A percentile compares a stretch with the other conserved stretches of the same genome.
Evolutionary conservation across 2,888 invertebrate species (phyloP).

Genomic region (Flabesymbios commensalis): DNA sequence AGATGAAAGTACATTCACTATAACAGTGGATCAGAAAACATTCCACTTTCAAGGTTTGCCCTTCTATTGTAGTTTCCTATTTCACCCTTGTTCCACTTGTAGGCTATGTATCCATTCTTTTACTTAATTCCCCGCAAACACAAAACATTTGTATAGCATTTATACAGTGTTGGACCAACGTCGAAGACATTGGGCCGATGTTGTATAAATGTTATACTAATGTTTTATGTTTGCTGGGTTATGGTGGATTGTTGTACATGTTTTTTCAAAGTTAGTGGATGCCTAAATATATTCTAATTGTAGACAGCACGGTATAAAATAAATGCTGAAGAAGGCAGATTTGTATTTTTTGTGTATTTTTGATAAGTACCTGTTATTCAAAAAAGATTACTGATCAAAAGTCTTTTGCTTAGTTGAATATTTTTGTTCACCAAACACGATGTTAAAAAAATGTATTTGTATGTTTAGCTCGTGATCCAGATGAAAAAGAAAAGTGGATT

Average conservation of each 20-base stretch:
- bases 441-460: not conserved
- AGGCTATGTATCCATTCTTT: too few species aligned
- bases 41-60: slow-evolving; percentile 88
- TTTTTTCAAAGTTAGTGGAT: too few species aligned
- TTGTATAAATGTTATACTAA: too few species aligned
- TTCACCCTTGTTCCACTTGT: not conserved
- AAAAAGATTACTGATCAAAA: not conserved
- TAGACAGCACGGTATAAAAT: too few species aligned
- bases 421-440: not conserved
- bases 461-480: slow-evolving; percentile 79
- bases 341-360: not conserved
- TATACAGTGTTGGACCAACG: too few species aligned
- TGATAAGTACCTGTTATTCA: not conserved
- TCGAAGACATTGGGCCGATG: too few species aligned
- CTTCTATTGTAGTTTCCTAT: not conserved
- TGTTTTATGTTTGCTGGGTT: too few species aligned
- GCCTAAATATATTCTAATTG: too few species aligned
- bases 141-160: too few species aligned
- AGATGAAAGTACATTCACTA: slow-evolving; percentile 95
- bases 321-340: too few species aligned
- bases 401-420: not conserved
- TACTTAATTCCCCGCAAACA: too few species aligned
- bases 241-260: too few species aligned
- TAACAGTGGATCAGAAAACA: slow-evolving; percentile 96
- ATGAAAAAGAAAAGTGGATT: slow-evolving; percentile 96